Conservation (phyloP, 2,113 vertebrate genomes). For the Pteropus alecto region DNA sequence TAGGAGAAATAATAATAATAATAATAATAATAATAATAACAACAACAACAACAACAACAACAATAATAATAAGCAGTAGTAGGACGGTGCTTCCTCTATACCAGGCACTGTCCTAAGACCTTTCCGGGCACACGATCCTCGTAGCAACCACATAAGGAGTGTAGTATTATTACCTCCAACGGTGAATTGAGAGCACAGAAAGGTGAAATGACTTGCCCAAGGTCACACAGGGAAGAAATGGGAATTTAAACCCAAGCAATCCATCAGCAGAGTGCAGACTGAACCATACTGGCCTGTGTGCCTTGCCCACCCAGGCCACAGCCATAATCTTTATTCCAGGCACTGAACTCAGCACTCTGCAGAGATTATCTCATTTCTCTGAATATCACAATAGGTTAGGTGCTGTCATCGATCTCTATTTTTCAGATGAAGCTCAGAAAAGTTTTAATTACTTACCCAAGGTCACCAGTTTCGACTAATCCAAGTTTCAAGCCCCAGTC, state of each 20-base stretch:
- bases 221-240: neutral
- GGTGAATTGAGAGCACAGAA: neutral
- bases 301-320: neutral
- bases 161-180: accelerated
- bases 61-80: neutral
- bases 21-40: neutral
- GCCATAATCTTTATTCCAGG: neutral
- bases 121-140: neutral
- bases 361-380: neutral
- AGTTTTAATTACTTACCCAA: neutral
- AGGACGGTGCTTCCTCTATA: neutral
- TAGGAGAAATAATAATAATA: neutral
- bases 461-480: neutral
- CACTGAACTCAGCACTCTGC: neutral
- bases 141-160: neutral
- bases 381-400: neutral
- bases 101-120: neutral
- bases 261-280: neutral
- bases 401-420: neutral
- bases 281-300: neutral
- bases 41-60: no score
- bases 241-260: neutral
- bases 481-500: neutral
- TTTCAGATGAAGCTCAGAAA: conserved; percentile 19
- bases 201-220: neutral